Percentiles rank a stretch among this genome's conserved stretches.
Evolutionary conservation across 2,113 vertebrate species (phyloP).

Genomic region (Opisthocomus hoazin): DNA sequence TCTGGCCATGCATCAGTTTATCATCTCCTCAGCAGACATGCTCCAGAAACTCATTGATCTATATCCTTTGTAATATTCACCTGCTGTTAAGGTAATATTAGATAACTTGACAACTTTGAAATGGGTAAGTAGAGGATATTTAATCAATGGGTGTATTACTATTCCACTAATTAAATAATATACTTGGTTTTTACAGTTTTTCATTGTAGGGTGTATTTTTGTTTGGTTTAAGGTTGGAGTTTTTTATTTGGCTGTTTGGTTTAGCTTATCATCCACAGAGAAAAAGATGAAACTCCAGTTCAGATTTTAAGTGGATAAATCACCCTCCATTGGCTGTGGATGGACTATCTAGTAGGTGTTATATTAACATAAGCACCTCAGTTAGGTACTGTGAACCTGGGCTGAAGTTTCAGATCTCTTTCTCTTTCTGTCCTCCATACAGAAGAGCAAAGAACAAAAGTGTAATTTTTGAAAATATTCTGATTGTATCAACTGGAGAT

Average conservation of each 20-base stretch:
- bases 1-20: slow-evolving; percentile 90
- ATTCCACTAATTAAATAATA: not conserved
- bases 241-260: not conserved
- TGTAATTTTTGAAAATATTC: not conserved
- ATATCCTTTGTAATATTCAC: slow-evolving; percentile 85
- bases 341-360: not conserved
- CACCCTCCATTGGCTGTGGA: not conserved
- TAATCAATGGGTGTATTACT: not conserved
- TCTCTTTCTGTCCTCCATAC: not conserved
- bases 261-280: not conserved
- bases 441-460: not conserved
- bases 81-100: not conserved
- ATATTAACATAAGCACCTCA: not conserved
- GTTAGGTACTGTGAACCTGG: not conserved
- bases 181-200: not conserved
- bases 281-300: not conserved
- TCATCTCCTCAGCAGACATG: slow-evolving; percentile 88
- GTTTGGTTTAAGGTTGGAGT: not conserved
- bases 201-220: not conserved
- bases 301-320: not conserved
- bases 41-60: slow-evolving; percentile 83
- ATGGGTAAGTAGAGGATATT: not conserved
- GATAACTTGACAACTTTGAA: not conserved
- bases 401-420: not conserved
- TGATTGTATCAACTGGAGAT: not conserved